Base-by-base conservation (phyloP, 1,140 invertebrate species). In the Drepana arcuata region DNA sequence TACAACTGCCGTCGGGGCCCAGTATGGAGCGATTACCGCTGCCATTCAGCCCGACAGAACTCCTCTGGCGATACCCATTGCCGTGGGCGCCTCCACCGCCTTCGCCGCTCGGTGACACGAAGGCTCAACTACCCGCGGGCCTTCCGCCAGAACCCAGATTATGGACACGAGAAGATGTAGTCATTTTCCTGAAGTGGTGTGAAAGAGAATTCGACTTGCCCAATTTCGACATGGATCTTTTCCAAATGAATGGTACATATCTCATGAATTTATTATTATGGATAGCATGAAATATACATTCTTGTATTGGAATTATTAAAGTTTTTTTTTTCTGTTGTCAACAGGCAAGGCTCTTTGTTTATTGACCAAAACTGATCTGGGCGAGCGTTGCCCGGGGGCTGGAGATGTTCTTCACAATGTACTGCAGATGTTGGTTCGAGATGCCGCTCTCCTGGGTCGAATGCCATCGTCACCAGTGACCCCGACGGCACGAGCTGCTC, bases 341-440 rank as follows among this genome's bases (percentile, higher is more conserved):
- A 23, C 80, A 93, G 91, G 92, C 28, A 97, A 97, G 84, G 95
- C 95, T 0, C 73, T 97, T 35, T 96, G 95, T 69, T 84, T 98
- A 21, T 80, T 97, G 36, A 96, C 93, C 11, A 93, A 96, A 70
- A 89, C 89, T 2, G 95, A 98, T 80, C 87, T 98, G 39, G 93
- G 91, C 2, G 95, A 96, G 61, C 86, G 96, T 37, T 94, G 94
- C 51, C 95, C 95, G 0, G 92, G 94, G 0, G 94, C 94, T 10
- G 96, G 96, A 0, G 95, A 98, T 70, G 91, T 98, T 4, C 83
- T 98, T 33, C 95, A 95, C 84, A 98, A 98, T 81, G 93, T 95
- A 2, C 86, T 98, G 12, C 92, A 95, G 53, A 91, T 96, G 83
- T 84, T 97, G 6, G 90, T 95, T 16, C 88, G 93, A 2, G 93